These are phyloP conservation scores for Notodonta dromedarius DNA, from an alignment of 2,888 invertebrate species.

Conservation along the genomic window DNA sequence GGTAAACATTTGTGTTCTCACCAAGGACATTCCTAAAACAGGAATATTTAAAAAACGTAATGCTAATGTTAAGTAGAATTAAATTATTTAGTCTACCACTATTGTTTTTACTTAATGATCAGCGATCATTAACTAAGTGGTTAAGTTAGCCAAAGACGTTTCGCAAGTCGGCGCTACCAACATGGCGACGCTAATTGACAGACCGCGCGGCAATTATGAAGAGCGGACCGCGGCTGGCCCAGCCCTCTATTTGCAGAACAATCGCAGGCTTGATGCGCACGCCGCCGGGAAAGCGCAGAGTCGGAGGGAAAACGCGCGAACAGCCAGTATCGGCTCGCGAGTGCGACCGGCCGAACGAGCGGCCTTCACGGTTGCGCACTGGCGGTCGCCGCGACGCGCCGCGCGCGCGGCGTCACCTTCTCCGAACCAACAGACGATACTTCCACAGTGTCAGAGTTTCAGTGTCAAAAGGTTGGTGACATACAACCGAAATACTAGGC, in stretches of 20 bases:
- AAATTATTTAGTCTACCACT: too few species aligned
- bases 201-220: conserved; percentile 6
- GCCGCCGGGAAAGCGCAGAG: conserved; percentile 80
- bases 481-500: conserved; percentile 1
- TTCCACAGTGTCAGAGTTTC: conserved; percentile 76
- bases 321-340: conserved; percentile 75
- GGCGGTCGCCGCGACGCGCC: conserved; percentile 75
- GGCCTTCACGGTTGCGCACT: conserved; percentile 74
- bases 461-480: conserved; percentile 83
- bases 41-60: too few species aligned
- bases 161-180: conserved; percentile 1
- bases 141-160: neutral
- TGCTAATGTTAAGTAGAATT: too few species aligned
- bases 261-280: conserved; percentile 81
- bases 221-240: conserved; percentile 51
- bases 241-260: conserved; percentile 82
- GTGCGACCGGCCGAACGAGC: conserved; percentile 79
- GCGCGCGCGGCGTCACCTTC: conserved; percentile 81
- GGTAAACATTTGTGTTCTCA: too few species aligned
- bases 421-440: conserved; percentile 70
- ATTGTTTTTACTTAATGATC: too few species aligned
- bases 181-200: neutral
- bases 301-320: conserved; percentile 75
- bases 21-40: too few species aligned
- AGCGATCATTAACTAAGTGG: too few species aligned